Percentiles rank a stretch among this genome's conserved stretches.
phyloP scores from a whole-genome alignment of 2,113 vertebrate species.

The Genyomyrus donnyi region DNA sequence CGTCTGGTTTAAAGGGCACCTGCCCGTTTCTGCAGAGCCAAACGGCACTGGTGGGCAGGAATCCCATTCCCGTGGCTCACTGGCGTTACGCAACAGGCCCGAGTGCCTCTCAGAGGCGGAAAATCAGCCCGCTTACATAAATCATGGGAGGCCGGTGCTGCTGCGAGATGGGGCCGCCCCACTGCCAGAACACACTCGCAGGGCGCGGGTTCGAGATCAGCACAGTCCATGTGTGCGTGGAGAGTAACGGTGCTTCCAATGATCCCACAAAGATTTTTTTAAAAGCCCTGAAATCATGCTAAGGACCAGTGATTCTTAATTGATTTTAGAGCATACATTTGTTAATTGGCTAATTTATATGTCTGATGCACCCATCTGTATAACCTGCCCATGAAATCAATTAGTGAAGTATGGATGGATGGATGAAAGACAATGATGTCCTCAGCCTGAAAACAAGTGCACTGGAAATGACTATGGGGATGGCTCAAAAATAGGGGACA shows the following conservation, averaged over 20 bases:
- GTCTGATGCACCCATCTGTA: neutral
- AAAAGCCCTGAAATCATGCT: neutral
- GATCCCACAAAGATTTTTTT: neutral
- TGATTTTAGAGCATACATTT: neutral
- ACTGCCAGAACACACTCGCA: neutral
- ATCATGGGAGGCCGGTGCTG: neutral
- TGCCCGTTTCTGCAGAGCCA: neutral
- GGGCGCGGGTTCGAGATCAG: neutral
- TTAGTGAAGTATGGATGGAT: neutral
- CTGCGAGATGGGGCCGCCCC: neutral
- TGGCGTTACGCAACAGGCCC: neutral
- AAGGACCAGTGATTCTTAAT: neutral
- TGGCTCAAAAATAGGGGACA: neutral
- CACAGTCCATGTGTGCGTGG: neutral
- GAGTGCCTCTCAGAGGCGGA: neutral
- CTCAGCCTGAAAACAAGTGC: neutral
- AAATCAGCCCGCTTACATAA: neutral
- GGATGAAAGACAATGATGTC: neutral
- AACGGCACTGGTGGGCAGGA: neutral
- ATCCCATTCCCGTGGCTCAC: neutral
- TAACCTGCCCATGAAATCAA: neutral
- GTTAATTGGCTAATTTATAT: neutral
- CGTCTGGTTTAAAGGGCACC: neutral
- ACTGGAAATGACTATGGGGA: neutral
- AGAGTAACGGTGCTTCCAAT: neutral